Evolutionary conservation across 1,140 invertebrate genomes (phyloP), one percentile per base, ranked within the genome.

Genomic region (Leptopilina boulardi): DNA sequence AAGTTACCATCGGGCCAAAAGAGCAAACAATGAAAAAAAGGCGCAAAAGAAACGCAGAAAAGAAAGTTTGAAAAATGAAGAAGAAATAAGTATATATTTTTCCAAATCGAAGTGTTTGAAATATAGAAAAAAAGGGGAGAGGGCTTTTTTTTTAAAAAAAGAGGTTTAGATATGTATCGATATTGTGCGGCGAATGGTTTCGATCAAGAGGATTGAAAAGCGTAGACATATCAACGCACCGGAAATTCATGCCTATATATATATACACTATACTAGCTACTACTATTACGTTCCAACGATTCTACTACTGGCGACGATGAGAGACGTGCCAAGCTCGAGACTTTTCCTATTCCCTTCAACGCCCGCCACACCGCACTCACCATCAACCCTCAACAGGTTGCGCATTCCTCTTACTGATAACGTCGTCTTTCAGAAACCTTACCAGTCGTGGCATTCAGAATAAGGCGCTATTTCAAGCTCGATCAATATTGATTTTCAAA

Each of bases 201-300:
- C 23, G 59, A 66, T 66, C 59, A 66, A 66, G 59, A 11, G 21
- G 26, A 66, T 26, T 30, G 59, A 66, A n/a, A 66, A 30, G 26
- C 26, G 11, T 34, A 15, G 59, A 66, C 23, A 66, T n/a, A 66
- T 66, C 59, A 23, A 66, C 59, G 59, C 59, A 66, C 59, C 59
- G 59, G 59, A 66, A 66, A 66, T 66, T 66, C 59, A 66, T 66
- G 59, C 59, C 59, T 51, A 47, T 38, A 38, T 38, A 38, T 38
- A 38, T 38, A 38, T 6, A 34, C 30, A 34, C 30, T n/a, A n/a
- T n/a, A n/a, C n/a, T n/a, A n/a, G n/a, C n/a, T n/a, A n/a, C n/a
- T n/a, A n/a, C n/a, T n/a, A n/a, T n/a, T 54, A 66, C 56, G 56
- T 66, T 66, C 59, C 59, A 66, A 66, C 59, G 59, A 9, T 23